Percentiles rank a stretch among this genome's conserved stretches.
Conservation (phyloP, 2,113 vertebrate genomes). For the Daubentonia madagascariensis region DNA sequence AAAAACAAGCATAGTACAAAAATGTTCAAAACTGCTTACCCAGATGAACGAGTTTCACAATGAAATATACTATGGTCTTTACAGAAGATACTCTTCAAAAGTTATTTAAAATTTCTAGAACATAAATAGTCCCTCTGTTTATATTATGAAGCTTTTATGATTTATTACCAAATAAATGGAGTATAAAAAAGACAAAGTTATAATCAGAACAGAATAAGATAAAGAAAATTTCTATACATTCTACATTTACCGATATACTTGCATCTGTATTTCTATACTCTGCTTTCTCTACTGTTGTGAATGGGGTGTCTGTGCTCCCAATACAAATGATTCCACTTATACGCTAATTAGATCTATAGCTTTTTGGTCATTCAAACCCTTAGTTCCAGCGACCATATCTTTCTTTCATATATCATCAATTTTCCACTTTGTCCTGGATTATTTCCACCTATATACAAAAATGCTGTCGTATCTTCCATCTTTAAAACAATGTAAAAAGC, state of each 20-base stretch:
- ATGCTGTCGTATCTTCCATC: neutral
- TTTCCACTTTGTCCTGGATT: neutral
- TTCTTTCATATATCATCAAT: neutral
- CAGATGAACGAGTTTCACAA: neutral
- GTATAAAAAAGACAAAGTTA: neutral
- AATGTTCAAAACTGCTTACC: neutral
- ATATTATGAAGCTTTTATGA: neutral
- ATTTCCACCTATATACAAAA: neutral
- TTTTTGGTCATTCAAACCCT: neutral
- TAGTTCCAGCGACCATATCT: neutral
- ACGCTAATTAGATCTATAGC: neutral
- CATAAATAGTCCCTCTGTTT: neutral
- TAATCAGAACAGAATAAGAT: neutral
- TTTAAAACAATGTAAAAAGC: neutral
- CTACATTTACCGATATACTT: neutral
- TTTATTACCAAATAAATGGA: neutral
- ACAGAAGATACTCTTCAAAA: neutral
- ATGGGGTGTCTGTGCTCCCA: neutral
- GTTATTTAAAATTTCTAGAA: neutral
- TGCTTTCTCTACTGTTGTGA: neutral
- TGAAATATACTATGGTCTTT: neutral
- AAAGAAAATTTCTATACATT: neutral
- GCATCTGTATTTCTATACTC: neutral
- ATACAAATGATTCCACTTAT: neutral
- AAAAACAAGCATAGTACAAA: neutral